phyloP scores from a whole-genome alignment of 2,888 invertebrate genomes.

The Trichacis sp. region DNA sequence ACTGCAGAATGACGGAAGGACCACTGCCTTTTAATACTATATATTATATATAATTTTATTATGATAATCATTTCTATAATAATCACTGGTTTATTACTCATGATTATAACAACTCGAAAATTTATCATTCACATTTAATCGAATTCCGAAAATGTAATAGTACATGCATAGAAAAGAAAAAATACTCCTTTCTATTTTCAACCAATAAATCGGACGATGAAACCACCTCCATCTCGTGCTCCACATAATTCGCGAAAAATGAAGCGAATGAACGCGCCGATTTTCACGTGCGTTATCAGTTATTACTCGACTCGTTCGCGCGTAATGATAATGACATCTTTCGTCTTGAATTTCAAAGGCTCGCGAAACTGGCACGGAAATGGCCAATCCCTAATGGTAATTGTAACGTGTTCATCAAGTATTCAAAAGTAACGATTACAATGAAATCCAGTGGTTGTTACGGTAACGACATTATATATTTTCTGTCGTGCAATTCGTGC shows the following conservation, averaged over 20 bases:
- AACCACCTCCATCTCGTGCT: constrained; percentile 26
- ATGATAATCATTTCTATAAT: too few relatives aligned
- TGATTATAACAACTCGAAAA: too few relatives aligned
- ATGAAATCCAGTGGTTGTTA: neutral
- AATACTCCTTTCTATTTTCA: too few relatives aligned
- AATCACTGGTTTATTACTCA: too few relatives aligned
- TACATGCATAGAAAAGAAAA: too few relatives aligned
- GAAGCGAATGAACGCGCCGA: constrained; percentile 23
- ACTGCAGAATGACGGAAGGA: too few relatives aligned
- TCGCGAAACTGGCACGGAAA: constrained; percentile 7
- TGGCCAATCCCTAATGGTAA: neutral
- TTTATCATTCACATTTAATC: too few relatives aligned
- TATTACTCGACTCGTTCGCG: constrained; percentile 27
- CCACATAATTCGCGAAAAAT: constrained; percentile 30
- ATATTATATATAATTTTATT: too few relatives aligned
- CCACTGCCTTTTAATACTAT: too few relatives aligned
- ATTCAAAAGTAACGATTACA: neutral
- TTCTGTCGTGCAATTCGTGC: neutral
- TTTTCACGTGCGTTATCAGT: constrained; percentile 25
- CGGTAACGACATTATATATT: neutral
- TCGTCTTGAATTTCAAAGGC: constrained; percentile 9
- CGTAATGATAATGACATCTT: constrained; percentile 9
- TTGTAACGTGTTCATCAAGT: neutral
- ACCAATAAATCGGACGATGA: too few relatives aligned
- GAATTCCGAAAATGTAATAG: too few relatives aligned